Base-by-base conservation (phyloP, 1,140 invertebrate species). In the Hesperophylax magnus region DNA sequence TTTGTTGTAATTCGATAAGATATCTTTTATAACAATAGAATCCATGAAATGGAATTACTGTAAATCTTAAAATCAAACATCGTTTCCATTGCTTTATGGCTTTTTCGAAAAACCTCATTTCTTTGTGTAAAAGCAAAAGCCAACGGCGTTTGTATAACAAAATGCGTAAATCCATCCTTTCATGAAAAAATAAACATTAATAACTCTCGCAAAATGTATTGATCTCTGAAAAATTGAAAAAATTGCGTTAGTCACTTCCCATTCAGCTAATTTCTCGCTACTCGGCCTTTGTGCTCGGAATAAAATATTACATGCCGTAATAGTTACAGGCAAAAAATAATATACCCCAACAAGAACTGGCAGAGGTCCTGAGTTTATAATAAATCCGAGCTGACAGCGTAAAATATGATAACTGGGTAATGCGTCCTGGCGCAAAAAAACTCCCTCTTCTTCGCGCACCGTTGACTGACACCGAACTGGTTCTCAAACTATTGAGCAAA, bases 351-450 rank as follows among this genome's bases (percentile, higher is more conserved):
- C 56, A 31, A 52, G n/a, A 71, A 52, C 39, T n/a, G 11, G 39
- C 52, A 47, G 58, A 53, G 67, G 11, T 9, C 39, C 11, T 77
- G 74, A 82, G 79, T 81, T 72, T 60, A 81, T 82, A 75, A 75
- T 75, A 79, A 83, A 83, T 83, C 78, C 78, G 61, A 52, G 22
- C 54, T 80, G 78, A 83, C 82, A 80, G 82, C 81, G 78, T 83
- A 83, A 83, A 83, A 83, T 83, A 83, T 82, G 81, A 82, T 83
- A 83, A 80, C 75, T 83, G 75, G 54, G 78, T 80, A 79, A 79
- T 74, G 78, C 69, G 78, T 58, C 47, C 24, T 5, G 78, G 6
- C 78, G 34, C n/a, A 71, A 78, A 78, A 78, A 67, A 1, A 3
- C 34, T 65, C 47, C 4, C 27, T 20, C 39, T 75, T 18, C 24